Percentiles rank a stretch among this genome's conserved stretches.
These are phyloP conservation scores for Cercopithecus mitis DNA, from an alignment of 2,797 vertebrate species.

Conservation along the genomic window DNA sequence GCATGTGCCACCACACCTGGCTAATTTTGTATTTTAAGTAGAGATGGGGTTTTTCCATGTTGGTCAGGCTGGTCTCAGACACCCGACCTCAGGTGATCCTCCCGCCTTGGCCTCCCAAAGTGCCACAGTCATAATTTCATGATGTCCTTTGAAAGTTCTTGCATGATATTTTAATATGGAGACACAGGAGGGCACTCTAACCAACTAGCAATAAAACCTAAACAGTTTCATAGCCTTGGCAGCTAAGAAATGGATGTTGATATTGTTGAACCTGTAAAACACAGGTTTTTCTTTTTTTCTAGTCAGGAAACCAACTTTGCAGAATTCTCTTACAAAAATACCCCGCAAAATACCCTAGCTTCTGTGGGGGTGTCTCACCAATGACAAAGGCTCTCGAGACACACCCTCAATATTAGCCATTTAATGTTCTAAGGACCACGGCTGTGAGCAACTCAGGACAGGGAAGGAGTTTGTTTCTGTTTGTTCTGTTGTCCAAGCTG, in stretches of 20 bases:
- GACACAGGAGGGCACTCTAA: slow-evolving; percentile 70
- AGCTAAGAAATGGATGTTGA: neutral
- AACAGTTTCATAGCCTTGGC: neutral
- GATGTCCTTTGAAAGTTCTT: neutral
- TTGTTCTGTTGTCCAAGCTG: neutral
- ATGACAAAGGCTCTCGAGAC: neutral
- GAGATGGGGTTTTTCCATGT: too few relatives aligned
- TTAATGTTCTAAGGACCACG: neutral
- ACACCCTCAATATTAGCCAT: neutral
- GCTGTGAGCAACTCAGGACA: neutral
- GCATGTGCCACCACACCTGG: too few relatives aligned
- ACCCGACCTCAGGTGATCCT: too few relatives aligned
- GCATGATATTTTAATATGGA: slow-evolving; percentile 32
- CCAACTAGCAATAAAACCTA: neutral
- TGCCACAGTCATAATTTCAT: neutral
- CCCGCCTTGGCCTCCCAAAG: too few relatives aligned
- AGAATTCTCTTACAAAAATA: neutral
- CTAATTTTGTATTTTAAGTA: too few relatives aligned
- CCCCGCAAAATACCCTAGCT: neutral
- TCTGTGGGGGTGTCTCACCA: neutral
- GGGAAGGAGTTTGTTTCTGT: neutral
- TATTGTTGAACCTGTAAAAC: too few relatives aligned
- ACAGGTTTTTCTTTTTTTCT: neutral
- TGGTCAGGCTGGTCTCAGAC: too few relatives aligned
- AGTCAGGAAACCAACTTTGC: neutral